Evolutionary conservation across 1,140 invertebrate species (phyloP), one percentile per base, ranked within the genome.

Genomic region (Armadillidium nasatum): DNA sequence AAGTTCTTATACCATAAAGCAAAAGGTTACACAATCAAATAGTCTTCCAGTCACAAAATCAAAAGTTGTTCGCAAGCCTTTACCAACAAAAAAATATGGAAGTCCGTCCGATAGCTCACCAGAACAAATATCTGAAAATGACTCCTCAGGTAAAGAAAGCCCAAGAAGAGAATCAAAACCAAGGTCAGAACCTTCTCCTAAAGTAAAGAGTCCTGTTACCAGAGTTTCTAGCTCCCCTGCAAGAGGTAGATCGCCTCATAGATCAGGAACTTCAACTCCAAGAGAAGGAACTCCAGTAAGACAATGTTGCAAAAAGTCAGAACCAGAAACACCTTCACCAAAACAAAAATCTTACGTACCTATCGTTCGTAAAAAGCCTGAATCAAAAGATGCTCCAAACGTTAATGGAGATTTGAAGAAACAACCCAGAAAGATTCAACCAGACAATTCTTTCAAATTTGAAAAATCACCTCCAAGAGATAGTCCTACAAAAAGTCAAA

Each of bases 271-370:
- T 21, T 74, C 73, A 19, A 71, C 77, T 21, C 74, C 77, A 10
- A 50, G 77, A 6, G 79, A 80, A n/a, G 69, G 75, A 10, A 78
- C 79, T 23, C 79, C 79, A 4, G 73, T 68, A 15, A 50, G 77
- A 0, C 45, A 74, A 60, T 80, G 74, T 21, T 80, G 79, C 60
- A 78, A 76, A 66, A 68, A 43, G 33, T 60, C 50, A 19, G 50
- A 60, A 60, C 50, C 11, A 19, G 50, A 60, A 60, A 60, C 11
- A 3, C 50, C 50, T 15, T 19, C 50, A 15, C 11, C 50, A 15
- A 60, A 60, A 7, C 11, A 13, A 1, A 60, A 19, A 60, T 60
- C 50, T 15, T 13, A 13, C 19, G 11, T 60, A 4, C 50, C 50
- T 15, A 60, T 19, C 3, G 19, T 19, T 4, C 50, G 50, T 19